Base-by-base conservation (phyloP, 2,797 vertebrate species). In the Glossophaga mutica region DNA sequence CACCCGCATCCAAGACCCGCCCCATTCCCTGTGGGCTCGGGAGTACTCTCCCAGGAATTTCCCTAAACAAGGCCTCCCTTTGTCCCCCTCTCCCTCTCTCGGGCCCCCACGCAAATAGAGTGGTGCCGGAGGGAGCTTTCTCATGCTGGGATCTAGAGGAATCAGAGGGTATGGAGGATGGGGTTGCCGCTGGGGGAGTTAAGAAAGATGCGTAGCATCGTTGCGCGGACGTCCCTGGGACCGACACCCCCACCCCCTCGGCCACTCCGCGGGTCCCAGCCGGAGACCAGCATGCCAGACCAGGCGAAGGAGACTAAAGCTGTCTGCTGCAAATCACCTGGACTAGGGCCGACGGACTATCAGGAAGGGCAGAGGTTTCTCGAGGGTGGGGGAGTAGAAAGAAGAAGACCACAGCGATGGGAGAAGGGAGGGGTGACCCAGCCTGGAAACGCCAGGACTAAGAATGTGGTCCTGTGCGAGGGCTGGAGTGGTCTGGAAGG, bases 11-110 rank as follows among this genome's bases (percentile, higher is more conserved):
- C 50, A 18, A 29, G n/a, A 32, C 26, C 65, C 26, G n/a, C 81
- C 71, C 73, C 59, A 15, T 7, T 55, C 84, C 42, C 44, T 46
- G 24, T 21, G 37, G 8, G 22, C 57, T 70, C 42, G 0, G n/a
- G 57, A 2, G 24, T 15, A 42, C 95, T 50, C 55, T 95, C 92
- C 62, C 76, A 87, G 94, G 97, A 97, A 95, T 97, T 92, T 94
- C 57, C 29, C 1, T 0, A 87, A 50, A 98, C 96, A 97, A 96
- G 93, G 95, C 78, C 52, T 87, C 65, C 29, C 92, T 97, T 97
- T 97, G 97, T 97, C 34, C 67, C 55, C 84, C 44, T 24, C 86
- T 81, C 90, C 71, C 70, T 34, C 29, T 67, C 77, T 91, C 34
- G 34, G 48, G 32, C 68, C 70, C 90, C 92, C 78, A 76, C 37